Base-by-base conservation (phyloP, 2,888 invertebrate species). In the Stenotaenia linearis region DNA sequence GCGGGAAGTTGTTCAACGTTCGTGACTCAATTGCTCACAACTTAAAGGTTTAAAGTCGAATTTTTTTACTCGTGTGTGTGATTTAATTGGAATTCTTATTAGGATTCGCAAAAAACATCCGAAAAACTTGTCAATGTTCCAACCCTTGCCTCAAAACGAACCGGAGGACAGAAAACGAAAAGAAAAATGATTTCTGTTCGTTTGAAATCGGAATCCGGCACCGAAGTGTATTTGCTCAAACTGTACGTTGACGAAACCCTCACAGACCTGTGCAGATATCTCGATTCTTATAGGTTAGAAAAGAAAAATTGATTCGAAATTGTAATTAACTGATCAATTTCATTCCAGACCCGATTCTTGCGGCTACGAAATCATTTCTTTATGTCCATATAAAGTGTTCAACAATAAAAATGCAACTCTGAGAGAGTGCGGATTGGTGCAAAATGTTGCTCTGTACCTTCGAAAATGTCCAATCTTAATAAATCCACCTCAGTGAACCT, bases 1-100 rank as follows among this genome's bases (percentile, higher is more conserved):
- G 74, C 30, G 80, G 80, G 4, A 40, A 74, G 18, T 40, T 80
- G 21, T 18, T 80, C 18, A 69, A 78, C 45, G 37, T 80, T 45
- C 78, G 80, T 12, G 79, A 78, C n/a, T 75, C 80, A n/a, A 45
- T 80, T 35, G 78, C 75, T 45, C 75, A 80, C 18, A n/a, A 74
- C n/a, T 25, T 80, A 21, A 23, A 80, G 78, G 80, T 80, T 2
- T 7, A 12, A 61, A 61, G 4, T 61, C 9, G 69, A 61, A 61
- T 61, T 74, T 18, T 12, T 74, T 74, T n/a, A n/a, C n/a, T n/a
- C n/a, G n/a, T n/a, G n/a, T n/a, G n/a, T n/a, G n/a, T n/a, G n/a
- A n/a, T n/a, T n/a, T n/a, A n/a, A n/a, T n/a, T n/a, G n/a, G n/a
- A 6, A 6, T 37, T 37, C 15, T 56, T 56, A 5, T 1, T 21